These are phyloP conservation scores for Sycophila texana DNA, from an alignment of 2,888 invertebrate genomes.

Conservation along the genomic window DNA sequence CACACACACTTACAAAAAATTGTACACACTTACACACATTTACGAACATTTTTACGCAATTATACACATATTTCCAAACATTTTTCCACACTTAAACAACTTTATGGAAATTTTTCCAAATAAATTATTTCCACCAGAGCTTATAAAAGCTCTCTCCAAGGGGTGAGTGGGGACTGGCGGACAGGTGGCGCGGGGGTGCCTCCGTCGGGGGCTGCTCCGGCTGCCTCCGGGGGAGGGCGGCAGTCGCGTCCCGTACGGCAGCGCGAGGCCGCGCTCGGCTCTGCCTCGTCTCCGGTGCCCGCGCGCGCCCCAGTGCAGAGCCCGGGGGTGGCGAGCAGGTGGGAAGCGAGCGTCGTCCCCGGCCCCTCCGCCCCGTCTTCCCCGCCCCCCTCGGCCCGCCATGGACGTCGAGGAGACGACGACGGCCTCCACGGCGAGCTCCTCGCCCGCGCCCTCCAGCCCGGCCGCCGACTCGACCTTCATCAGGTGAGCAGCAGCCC, in stretches of 20 bases:
- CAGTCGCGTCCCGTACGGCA: constrained; percentile 74
- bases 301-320: constrained; percentile 56
- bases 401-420: constrained; percentile 74
- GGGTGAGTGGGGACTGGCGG: background rate
- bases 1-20: no score
- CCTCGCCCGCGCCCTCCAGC: constrained; percentile 73
- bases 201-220: constrained; percentile 21
- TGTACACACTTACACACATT: no score
- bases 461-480: constrained; percentile 73
- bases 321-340: background rate
- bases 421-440: constrained; percentile 73
- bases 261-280: constrained; percentile 74
- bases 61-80: no score
- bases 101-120: no score
- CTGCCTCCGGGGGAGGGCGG: constrained; percentile 64
- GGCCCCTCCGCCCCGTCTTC: no score
- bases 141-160: no score
- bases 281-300: constrained; percentile 52
- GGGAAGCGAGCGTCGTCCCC: no score
- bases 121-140: background rate
- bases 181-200: constrained; percentile 48
- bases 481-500: constrained; percentile 66
- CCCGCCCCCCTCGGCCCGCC: constrained; percentile 66
- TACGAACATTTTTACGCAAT: no score
- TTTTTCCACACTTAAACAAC: no score